Evolutionary conservation across 2,888 invertebrate genomes (phyloP), one percentile per base, ranked within the genome.

Genomic region (Phragmatobia fuliginosa): DNA sequence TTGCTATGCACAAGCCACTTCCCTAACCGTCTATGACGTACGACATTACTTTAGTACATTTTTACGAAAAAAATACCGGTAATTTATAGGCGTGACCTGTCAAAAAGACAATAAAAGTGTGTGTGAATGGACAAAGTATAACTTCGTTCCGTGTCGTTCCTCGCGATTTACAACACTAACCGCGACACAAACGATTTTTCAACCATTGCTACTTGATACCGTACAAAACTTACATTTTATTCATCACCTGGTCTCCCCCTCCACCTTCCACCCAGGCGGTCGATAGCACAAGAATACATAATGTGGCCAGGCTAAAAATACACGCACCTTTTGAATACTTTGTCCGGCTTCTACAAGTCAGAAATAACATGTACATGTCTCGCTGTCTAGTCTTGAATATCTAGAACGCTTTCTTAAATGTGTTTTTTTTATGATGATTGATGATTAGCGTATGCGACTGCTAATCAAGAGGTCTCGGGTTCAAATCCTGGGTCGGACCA

Each of bases 321-420:
- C 18, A 41, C 31, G n/a, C 62, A n/a, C 14, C 62, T 63, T 63
- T n/a, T 63, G 62, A 62, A 63, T 45, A 10, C 31, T n/a, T 63
- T 45, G 45, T 63, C 21, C 32, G 41, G 32, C 45, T 32, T n/a
- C 28, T 31, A 14, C 45, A 41, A 21, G 62, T 28, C 38, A 28
- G 38, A 62, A 62, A 62, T 41, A 62, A 18, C 8, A 25, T 16
- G 25, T 56, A 25, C 4, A n/a, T 28, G 28, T 62, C 62, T 41
- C 38, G 52, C 52, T n/a, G 61, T 60, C 59, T 32, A 8, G 21
- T 28, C 38, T 36, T 33, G 28, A 28, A 61, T 36, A 38, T 25
- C 36, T 32, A 1, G 32, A 32, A 3, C 33, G 32, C 18, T 38
- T 25, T 11, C 18, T 18, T 56, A 56, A 56, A 25, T 25, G 52